These are phyloP conservation scores for Invenusta paracnida DNA, from an alignment of 2,888 invertebrate species.

Conservation along the genomic window DNA sequence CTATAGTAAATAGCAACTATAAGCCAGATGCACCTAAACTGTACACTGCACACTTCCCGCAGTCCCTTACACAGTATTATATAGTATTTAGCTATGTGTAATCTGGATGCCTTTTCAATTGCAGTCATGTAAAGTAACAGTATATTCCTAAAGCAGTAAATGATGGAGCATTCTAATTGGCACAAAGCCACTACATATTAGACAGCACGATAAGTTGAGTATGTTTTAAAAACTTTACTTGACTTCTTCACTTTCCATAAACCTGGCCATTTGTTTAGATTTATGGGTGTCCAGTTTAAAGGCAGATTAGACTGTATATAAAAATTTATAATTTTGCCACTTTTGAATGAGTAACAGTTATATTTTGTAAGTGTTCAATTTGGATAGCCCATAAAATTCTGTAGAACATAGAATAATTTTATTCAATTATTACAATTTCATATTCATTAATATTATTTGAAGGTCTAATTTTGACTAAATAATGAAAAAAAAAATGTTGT, in stretches of 20 bases:
- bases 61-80: background rate
- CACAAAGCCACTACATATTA: no score
- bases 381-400: no score
- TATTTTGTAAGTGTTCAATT: no score
- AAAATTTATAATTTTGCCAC: background rate
- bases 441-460: background rate
- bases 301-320: background rate
- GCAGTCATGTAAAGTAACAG: background rate
- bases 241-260: conserved; percentile 6
- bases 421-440: background rate
- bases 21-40: background rate
- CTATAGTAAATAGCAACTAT: background rate
- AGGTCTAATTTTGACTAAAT: background rate
- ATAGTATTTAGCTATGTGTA: background rate
- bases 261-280: conserved; percentile 2
- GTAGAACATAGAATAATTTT: no score
- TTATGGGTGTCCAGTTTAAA: conserved; percentile 1
- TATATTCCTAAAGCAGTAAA: no score
- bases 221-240: no score
- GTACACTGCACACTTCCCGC: background rate
- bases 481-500: background rate
- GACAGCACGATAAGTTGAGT: no score
- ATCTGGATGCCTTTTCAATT: background rate
- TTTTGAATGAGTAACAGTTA: no score
- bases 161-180: no score